phyloP scores from a whole-genome alignment of 64 coral and sea anemone species.

The Orbicella faveolata region DNA sequence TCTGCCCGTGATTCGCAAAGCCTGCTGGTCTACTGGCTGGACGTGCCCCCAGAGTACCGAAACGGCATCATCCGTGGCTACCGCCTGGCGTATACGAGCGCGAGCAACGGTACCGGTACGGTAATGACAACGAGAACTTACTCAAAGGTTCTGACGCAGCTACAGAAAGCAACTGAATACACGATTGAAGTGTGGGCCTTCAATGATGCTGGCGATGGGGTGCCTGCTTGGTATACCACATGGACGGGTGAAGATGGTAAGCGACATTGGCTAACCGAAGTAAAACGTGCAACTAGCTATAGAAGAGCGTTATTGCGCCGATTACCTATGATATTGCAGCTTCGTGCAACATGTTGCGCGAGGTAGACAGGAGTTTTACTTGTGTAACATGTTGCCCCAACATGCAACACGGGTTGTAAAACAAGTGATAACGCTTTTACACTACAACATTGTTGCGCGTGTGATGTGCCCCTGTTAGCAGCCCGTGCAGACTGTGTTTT shows the following conservation, averaged over 20 bases:
- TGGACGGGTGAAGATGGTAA: conserved; percentile 48
- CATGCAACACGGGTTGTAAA: no score
- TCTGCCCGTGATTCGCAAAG: conserved; percentile 4
- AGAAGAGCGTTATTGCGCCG: no score
- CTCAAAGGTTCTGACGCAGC: background rate
- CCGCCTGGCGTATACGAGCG: background rate
- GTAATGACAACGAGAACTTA: background rate
- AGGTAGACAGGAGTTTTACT: no score
- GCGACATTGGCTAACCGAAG: background rate
- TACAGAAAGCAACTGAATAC: conserved; percentile 25
- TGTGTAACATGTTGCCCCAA: no score
- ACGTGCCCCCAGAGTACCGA: background rate
- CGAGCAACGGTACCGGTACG: background rate
- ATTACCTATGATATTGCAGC: no score
- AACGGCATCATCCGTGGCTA: conserved; percentile 36
- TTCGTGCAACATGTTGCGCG: no score
- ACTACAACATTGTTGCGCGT: no score
- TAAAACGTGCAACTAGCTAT: no score
- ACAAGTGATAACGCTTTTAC: no score
- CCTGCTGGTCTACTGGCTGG: conserved; percentile 1
- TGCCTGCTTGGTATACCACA: background rate
- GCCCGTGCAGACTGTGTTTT: no score
- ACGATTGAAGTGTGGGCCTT: conserved; percentile 1
- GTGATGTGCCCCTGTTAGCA: no score
- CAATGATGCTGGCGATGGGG: background rate